Percentiles rank a stretch among this genome's conserved stretches.
These are phyloP conservation scores for Entomobrya multifasciata DNA, from an alignment of 2,888 invertebrate genomes.

Conservation along the genomic window DNA sequence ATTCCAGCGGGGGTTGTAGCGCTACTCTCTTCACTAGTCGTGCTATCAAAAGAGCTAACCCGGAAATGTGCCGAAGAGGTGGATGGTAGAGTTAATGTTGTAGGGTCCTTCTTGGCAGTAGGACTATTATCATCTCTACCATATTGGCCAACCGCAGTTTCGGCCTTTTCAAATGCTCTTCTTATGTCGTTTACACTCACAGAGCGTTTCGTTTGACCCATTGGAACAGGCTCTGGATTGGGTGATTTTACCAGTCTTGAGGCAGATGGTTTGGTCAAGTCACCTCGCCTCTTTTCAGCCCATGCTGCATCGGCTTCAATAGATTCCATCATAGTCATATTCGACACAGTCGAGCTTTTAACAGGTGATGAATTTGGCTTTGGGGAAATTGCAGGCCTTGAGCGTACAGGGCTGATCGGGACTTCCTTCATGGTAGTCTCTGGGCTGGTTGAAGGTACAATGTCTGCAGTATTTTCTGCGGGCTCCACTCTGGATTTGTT, in stretches of 20 bases:
- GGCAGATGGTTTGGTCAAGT: slow-evolving; percentile 11
- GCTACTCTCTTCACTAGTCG: slow-evolving; percentile 82
- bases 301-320: slow-evolving; percentile 72
- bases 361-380: slow-evolving; percentile 59
- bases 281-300: slow-evolving; percentile 67
- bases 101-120: slow-evolving; percentile 67
- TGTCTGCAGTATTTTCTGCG: not conserved
- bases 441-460: slow-evolving; percentile 23
- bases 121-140: slow-evolving; percentile 75
- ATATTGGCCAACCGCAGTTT: slow-evolving; percentile 79
- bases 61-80: slow-evolving; percentile 82
- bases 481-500: slow-evolving; percentile 47
- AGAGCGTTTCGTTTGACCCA: slow-evolving; percentile 80
- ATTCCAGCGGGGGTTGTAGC: slow-evolving; percentile 80
- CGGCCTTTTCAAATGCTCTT: slow-evolving; percentile 84
- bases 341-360: slow-evolving; percentile 55
- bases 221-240: slow-evolving; percentile 49
- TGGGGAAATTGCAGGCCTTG: slow-evolving; percentile 59
- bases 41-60: slow-evolving; percentile 84
- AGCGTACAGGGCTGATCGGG: slow-evolving; percentile 7
- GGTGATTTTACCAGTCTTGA: slow-evolving; percentile 54
- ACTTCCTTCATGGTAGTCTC: slow-evolving; percentile 19
- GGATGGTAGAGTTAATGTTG: slow-evolving; percentile 76
- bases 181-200: slow-evolving; percentile 84
- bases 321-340: slow-evolving; percentile 61